Conservation (phyloP, 2,113 vertebrate species). For the Noturus placidus region DNA sequence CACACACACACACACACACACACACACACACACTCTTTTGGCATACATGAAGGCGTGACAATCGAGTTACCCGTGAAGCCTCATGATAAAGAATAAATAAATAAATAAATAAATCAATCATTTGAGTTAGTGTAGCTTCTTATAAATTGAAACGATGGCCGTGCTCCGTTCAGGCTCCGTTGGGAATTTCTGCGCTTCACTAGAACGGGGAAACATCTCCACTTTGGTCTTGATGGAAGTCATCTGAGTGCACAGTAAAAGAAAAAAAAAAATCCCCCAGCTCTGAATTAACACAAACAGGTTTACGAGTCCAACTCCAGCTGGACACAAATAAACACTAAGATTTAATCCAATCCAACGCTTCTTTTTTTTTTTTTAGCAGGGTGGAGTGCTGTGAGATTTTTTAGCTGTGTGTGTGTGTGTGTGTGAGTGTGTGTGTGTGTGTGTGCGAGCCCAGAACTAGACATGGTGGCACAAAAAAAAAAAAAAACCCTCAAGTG, state of each 20-base stretch:
- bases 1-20: neutral
- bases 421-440: neutral
- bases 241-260: neutral
- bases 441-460: neutral
- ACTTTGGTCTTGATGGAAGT: slow-evolving; percentile 21
- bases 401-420: neutral
- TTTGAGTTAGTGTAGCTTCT: neutral
- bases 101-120: neutral
- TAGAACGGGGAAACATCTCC: slow-evolving; percentile 2
- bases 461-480: neutral
- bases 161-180: neutral
- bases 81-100: neutral
- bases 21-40: neutral
- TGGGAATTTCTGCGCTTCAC: neutral
- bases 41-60: neutral
- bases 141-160: neutral
- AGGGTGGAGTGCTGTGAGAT: slow-evolving; percentile 14
- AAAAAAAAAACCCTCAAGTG: neutral
- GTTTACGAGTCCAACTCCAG: slow-evolving; percentile 32
- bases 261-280: neutral
- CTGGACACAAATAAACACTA: slow-evolving; percentile 38
- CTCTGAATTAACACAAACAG: slow-evolving; percentile 24
- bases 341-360: slow-evolving; percentile 18
- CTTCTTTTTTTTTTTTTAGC: neutral
- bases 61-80: neutral